Percentiles rank a stretch among this genome's conserved stretches.
phyloP scores from a whole-genome alignment of 2,888 invertebrate genomes.

The Psylliodes chrysocephalus region DNA sequence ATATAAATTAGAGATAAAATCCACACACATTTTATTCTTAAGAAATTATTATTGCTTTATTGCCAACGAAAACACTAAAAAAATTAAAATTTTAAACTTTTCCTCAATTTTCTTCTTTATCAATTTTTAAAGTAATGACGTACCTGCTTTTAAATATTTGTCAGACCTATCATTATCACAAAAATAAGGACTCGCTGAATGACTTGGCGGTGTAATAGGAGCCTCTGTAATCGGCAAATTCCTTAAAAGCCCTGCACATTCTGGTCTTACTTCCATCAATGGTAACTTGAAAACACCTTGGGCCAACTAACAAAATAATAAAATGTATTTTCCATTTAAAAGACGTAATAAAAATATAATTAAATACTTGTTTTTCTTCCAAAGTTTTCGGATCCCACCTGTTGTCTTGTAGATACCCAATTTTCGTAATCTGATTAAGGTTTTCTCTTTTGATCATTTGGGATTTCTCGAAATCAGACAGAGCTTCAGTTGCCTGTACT shows the following conservation, averaged over 20 bases:
- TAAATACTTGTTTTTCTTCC: slow-evolving; percentile 73
- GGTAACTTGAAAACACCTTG: slow-evolving; percentile 77
- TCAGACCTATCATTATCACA: slow-evolving; percentile 72
- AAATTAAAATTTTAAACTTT: too few species aligned
- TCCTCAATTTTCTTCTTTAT: too few species aligned
- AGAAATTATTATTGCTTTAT: too few species aligned
- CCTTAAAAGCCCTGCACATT: slow-evolving; percentile 73
- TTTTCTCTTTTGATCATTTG: slow-evolving; percentile 71
- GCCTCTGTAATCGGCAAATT: slow-evolving; percentile 71
- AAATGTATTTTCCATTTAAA: not conserved
- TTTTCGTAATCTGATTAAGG: slow-evolving; percentile 69
- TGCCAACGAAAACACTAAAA: too few species aligned
- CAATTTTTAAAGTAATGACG: too few species aligned
- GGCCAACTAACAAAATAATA: slow-evolving; percentile 69
- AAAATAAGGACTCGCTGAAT: slow-evolving; percentile 72
- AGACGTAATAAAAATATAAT: not conserved
- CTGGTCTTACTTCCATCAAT: slow-evolving; percentile 73
- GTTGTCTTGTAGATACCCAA: slow-evolving; percentile 72
- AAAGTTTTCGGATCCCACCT: slow-evolving; percentile 71
- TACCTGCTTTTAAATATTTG: slow-evolving; percentile 74
- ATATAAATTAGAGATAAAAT: too few species aligned
- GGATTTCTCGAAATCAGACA: slow-evolving; percentile 76
- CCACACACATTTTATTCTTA: too few species aligned
- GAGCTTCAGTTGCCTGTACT: slow-evolving; percentile 77
- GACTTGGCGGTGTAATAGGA: slow-evolving; percentile 69